These are phyloP conservation scores for Dicyrtoma fusca DNA, from an alignment of 2,888 invertebrate species.

Conservation along the genomic window DNA sequence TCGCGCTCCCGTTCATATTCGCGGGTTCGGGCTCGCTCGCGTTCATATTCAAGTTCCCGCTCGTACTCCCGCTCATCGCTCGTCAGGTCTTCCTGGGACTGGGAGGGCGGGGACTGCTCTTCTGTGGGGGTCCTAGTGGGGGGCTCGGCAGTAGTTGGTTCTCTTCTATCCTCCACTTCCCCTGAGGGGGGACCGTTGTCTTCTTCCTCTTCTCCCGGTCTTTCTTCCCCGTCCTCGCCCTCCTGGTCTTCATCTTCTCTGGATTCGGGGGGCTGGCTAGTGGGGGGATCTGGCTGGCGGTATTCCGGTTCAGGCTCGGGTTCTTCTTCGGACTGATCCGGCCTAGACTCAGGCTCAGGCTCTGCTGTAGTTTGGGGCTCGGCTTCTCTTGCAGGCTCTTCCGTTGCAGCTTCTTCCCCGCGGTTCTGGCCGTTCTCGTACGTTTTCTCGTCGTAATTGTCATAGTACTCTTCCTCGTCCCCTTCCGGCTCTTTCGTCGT, in stretches of 20 bases:
- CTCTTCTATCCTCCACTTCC: background rate
- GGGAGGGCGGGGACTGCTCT: background rate
- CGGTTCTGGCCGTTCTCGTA: conserved; percentile 13
- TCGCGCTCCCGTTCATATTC: conserved; percentile 4
- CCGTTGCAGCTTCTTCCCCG: conserved; percentile 17
- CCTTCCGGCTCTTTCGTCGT: conserved; percentile 22
- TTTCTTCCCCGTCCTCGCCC: background rate
- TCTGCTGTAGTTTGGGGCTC: background rate
- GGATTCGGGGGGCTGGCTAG: background rate
- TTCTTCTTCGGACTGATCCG: conserved; percentile 24
- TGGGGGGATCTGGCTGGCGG: background rate
- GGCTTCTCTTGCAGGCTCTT: conserved; percentile 7
- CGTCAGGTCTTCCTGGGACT: conserved; percentile 1
- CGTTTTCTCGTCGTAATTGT: conserved; percentile 31
- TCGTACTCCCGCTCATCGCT: conserved; percentile 14
- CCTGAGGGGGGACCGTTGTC: background rate
- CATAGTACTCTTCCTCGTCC: conserved; percentile 21
- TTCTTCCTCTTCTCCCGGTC: background rate
- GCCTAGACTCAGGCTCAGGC: conserved; percentile 15
- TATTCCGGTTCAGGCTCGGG: conserved; percentile 30
- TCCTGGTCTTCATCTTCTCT: background rate
- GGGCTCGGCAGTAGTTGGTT: background rate
- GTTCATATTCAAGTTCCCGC: conserved; percentile 12
- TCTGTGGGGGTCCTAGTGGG: background rate
- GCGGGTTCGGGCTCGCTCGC: background rate